These are phyloP conservation scores for Pocillopora meandrina DNA, from an alignment of 92 coral and sea anemone genomes.

Conservation along the genomic window DNA sequence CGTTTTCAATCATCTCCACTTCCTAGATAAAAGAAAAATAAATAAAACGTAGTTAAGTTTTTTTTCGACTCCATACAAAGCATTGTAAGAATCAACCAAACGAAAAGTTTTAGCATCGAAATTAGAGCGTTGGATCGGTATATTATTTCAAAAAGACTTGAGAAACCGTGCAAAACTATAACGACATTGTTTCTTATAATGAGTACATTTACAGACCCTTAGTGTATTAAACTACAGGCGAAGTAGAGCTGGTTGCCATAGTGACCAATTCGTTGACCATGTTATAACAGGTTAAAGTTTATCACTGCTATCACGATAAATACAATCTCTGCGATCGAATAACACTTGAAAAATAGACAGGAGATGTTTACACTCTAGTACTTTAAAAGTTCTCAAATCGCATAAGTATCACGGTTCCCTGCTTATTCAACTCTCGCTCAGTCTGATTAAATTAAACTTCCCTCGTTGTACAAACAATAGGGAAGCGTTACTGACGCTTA, in stretches of 20 bases:
- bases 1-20: constrained; percentile 89
- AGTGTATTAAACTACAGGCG: neutral
- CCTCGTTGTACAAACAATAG: constrained; percentile 33
- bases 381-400: neutral
- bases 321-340: neutral
- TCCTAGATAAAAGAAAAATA: constrained; percentile 57
- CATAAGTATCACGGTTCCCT: neutral
- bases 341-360: neutral
- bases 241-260: constrained; percentile 5
- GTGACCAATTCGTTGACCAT: constrained; percentile 22
- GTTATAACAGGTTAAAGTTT: neutral
- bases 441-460: constrained; percentile 4
- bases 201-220: neutral
- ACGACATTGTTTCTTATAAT: neutral
- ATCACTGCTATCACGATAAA: neutral
- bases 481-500: constrained; percentile 38
- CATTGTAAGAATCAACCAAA: neutral
- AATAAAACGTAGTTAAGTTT: neutral
- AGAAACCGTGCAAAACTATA: neutral
- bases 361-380: neutral
- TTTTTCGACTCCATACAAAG: neutral
- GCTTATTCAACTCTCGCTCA: neutral
- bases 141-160: neutral
- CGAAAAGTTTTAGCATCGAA: neutral
- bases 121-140: neutral